Base-by-base conservation (phyloP, 2,797 vertebrate species). In the Distichodus sexfasciatus region DNA sequence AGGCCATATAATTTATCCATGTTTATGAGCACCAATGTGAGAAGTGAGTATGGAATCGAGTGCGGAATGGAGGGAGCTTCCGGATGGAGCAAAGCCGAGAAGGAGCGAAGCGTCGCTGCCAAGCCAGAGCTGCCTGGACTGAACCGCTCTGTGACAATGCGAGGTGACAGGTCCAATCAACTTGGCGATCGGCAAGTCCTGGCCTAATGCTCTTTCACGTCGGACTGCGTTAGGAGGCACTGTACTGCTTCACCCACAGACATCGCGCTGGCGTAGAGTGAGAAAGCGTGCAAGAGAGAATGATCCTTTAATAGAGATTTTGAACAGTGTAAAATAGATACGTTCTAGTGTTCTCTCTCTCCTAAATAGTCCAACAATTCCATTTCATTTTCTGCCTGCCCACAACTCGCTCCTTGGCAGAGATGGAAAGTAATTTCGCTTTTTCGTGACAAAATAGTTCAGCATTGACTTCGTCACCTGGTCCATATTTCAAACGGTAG, bases 151-250 rank as follows among this genome's bases (percentile, higher is more conserved):
- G 87, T 80, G 80, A 85, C 69, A 86, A 89, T 84, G 69, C 71
- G 76, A 83, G 84, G 85, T 82, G 87, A 88, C 85, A 87, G 83
- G 74, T 78, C 79, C 83, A 85, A 86, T 90, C 86, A 87, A 82
- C 78, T 84, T 81, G 69, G 79, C 80, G 80, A 65, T 81, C 59
- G 40, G 74, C 81, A 81, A 81, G 85, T 86, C 38, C 68, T 69
- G 77, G 85, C 84, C 83, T 88, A 88, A 90, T 88, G 87, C 82
- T 81, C 86, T 87, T 86, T 88, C 81, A 84, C 86, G 87, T 92
- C 84, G 77, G 84, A 86, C 85, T 87, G 86, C 59, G 77, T 83
- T 81, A 83, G 84, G 66, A 76, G 76, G 76, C 28, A 50, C 58
- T 17, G 55, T 21, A 69, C 26, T 76, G 72, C 71, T 55, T 81